Base-by-base conservation (phyloP, 1,140 invertebrate species). In the Chironomus striatipennis region DNA sequence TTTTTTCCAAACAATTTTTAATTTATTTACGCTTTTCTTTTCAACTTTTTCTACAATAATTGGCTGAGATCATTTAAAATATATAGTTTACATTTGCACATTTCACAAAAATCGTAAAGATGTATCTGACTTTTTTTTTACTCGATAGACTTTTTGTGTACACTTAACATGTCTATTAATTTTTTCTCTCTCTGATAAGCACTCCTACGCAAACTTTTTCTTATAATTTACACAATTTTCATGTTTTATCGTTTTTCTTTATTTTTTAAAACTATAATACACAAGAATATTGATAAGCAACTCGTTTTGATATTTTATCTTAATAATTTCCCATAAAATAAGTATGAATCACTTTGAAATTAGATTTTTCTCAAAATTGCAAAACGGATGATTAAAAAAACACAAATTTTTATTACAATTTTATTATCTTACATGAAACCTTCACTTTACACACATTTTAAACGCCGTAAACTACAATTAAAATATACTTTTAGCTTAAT, bases 311-410 rank as follows among this genome's bases (percentile, higher is more conserved):
- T 57, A 15, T n/a, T n/a, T 57, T 57, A n/a, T 57, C 12, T 57
- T 5, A 15, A 15, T 57, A n/a, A 57, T 57, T 34, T 34, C 24
- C 24, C 24, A 34, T 34, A 34, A 34, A 34, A 34, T 34, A 34
- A 34, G 24, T 34, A n/a, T 57, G 47, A 57, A n/a, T 57, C 47
- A 57, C 47, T n/a, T n/a, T 57, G 47, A 57, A 57, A 12, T 57
- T 57, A 57, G n/a, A 47, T n/a, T 57, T 57, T 57, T 57, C 47
- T 12, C 47, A n/a, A 57, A 57, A 57, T 57, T 57, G 47, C 47
- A 57, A 57, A 57, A 57, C 47, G 47, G 12, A 57, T 57, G 47
- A 57, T 57, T 57, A 57, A n/a, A 57, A 57, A 57, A 57, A 57
- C 47, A 57, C 47, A n/a, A 57, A 57, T n/a, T n/a, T n/a, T 12